Evolutionary conservation across 2,797 vertebrate species (phyloP).

Genomic region (Semaprochilodus insignis): DNA sequence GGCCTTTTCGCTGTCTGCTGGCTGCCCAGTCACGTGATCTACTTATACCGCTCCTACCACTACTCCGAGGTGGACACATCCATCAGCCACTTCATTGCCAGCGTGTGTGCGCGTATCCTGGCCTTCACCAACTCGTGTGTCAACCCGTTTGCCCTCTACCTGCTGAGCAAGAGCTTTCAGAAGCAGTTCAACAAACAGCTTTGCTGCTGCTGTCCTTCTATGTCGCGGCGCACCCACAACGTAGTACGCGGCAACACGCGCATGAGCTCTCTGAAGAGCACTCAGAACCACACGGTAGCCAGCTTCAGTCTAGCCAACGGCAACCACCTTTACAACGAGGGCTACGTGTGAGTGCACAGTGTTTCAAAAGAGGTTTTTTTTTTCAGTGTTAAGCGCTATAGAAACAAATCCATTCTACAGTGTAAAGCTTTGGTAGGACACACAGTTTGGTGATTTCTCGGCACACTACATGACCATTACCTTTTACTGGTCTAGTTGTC

Average conservation of each 20-base stretch:
- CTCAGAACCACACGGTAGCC: constrained; percentile 84
- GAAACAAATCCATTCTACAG: background rate
- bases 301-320: constrained; percentile 88
- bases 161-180: constrained; percentile 93
- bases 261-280: constrained; percentile 90
- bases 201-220: constrained; percentile 84
- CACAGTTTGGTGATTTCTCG: no score
- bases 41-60: constrained; percentile 94
- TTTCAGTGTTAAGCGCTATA: background rate
- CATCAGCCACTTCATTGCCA: constrained; percentile 87
- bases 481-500: no score
- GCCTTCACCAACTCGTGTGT: constrained; percentile 95
- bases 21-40: constrained; percentile 94
- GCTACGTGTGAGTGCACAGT: constrained; percentile 70
- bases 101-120: constrained; percentile 88
- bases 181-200: constrained; percentile 95
- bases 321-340: constrained; percentile 80
- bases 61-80: constrained; percentile 95
- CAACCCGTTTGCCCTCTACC: constrained; percentile 94
- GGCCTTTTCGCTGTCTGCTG: constrained; percentile 94
- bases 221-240: constrained; percentile 73
- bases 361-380: background rate
- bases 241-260: constrained; percentile 77
- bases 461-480: no score
- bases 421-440: background rate